phyloP scores from a whole-genome alignment of 1,140 invertebrate species.

The Calliphora vicina region DNA sequence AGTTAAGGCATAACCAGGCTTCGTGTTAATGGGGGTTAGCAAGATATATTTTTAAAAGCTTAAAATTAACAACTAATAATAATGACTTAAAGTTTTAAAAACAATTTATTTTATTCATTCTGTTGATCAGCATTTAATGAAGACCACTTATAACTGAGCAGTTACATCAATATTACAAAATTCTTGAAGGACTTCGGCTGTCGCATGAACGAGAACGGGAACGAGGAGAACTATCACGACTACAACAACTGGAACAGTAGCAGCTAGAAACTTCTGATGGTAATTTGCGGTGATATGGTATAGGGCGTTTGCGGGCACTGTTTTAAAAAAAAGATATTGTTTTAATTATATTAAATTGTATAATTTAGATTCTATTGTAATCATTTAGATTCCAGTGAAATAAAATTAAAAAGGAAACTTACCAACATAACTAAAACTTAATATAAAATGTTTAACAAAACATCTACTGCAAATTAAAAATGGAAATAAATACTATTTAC shows the following conservation, averaged over 20 bases:
- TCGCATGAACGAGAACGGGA: constrained; percentile 48
- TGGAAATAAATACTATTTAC: not conserved
- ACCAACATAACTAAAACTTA: constrained; percentile 29
- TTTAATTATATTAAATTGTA: constrained; percentile 28
- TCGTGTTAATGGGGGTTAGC: too few relatives aligned
- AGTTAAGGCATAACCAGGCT: too few relatives aligned
- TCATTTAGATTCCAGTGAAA: not conserved
- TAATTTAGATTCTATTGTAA: not conserved
- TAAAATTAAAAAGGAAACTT: constrained; percentile 34
- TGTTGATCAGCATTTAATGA: not conserved
- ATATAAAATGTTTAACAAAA: constrained; percentile 21
- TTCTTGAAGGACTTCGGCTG: constrained; percentile 54
- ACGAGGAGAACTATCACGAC: constrained; percentile 54
- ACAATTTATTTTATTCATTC: not conserved
- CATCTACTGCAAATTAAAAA: constrained; percentile 21
- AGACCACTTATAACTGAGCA: not conserved
- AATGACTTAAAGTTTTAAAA: not conserved
- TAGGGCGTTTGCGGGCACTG: constrained; percentile 88
- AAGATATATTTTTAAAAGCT: not conserved
- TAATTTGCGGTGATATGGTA: constrained; percentile 86
- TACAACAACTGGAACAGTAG: constrained; percentile 71
- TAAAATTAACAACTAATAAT: not conserved
- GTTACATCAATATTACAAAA: constrained; percentile 26
- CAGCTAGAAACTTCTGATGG: constrained; percentile 74
- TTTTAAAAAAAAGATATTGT: constrained; percentile 53